Conservation (phyloP, 2,113 vertebrate species). For the Heliornis fulica region DNA sequence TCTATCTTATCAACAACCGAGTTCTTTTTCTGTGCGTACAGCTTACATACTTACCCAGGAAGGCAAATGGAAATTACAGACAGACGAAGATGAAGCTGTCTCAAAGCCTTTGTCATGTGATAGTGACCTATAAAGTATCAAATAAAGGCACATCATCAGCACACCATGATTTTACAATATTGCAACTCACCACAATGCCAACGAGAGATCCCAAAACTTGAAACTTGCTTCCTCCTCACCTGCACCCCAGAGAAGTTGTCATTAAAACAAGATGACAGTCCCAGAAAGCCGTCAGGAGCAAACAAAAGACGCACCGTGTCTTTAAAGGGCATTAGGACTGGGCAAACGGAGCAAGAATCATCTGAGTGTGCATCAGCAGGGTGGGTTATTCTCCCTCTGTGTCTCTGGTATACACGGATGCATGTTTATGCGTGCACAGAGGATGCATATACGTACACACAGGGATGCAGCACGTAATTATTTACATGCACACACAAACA, state of each 20-base stretch:
- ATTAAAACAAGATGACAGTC: not conserved
- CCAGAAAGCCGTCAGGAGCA: not conserved
- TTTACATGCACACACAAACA: not conserved
- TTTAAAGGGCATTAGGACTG: constrained; percentile 20
- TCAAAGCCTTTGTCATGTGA: constrained; percentile 91
- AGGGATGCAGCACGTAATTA: not conserved
- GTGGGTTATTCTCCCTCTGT: not conserved
- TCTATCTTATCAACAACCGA: not conserved
- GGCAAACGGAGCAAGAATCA: constrained; percentile 32
- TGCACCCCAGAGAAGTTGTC: not conserved
- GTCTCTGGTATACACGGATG: not conserved
- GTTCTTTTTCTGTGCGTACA: constrained; percentile 46
- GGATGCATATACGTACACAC: not conserved
- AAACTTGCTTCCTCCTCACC: constrained; percentile 9
- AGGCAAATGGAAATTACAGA: constrained; percentile 88
- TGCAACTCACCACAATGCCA: not conserved
- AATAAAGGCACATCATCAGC: constrained; percentile 86
- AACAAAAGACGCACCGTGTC: constrained; percentile 24
- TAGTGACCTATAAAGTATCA: constrained; percentile 95
- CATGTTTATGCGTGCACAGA: not conserved
- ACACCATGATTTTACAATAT: constrained; percentile 48
- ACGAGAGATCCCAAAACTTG: constrained; percentile 23
- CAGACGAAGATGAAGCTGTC: constrained; percentile 87
- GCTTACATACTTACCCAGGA: constrained; percentile 88
- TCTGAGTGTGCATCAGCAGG: not conserved